Conservation (phyloP, 2,888 invertebrate species). For the Mechanitis messenoides region DNA sequence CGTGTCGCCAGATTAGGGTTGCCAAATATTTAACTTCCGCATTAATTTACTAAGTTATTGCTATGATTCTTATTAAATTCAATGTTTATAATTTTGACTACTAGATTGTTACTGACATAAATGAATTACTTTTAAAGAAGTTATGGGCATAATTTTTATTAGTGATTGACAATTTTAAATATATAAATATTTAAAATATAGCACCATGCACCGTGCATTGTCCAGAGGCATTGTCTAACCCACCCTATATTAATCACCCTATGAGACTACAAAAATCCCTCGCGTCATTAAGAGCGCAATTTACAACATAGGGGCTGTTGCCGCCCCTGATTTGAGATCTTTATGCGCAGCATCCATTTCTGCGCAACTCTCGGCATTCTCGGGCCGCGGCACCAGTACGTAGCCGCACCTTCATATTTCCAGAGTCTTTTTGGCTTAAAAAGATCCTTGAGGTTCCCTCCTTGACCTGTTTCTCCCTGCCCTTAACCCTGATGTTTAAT, state of each 20-base stretch:
- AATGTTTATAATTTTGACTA: too few species aligned
- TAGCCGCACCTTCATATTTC: slow-evolving; percentile 60
- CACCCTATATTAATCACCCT: slow-evolving; percentile 25
- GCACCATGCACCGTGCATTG: slow-evolving; percentile 10
- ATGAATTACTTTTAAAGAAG: too few species aligned
- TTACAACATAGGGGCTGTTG: slow-evolving; percentile 55
- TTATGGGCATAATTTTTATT: too few species aligned
- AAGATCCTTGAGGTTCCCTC: slow-evolving; percentile 44
- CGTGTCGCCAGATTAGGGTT: slow-evolving; percentile 60
- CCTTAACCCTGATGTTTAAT: slow-evolving; percentile 39
- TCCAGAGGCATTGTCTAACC: slow-evolving; percentile 21
- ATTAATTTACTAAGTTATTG: background rate
- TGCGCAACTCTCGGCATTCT: slow-evolving; percentile 67
- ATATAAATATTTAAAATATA: too few species aligned
- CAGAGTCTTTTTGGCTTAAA: slow-evolving; percentile 52
- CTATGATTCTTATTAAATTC: too few species aligned
- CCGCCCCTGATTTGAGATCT: slow-evolving; percentile 58
- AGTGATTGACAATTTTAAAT: too few species aligned
- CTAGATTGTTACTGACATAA: too few species aligned
- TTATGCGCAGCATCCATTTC: slow-evolving; percentile 68
- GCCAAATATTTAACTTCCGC: slow-evolving; percentile 33
- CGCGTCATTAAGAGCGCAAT: slow-evolving; percentile 54
- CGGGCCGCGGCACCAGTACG: slow-evolving; percentile 52
- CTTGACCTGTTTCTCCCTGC: slow-evolving; percentile 52
- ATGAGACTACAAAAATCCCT: slow-evolving; percentile 36